A percentile compares a stretch with the other conserved stretches of the same genome.
Evolutionary conservation across 2,888 invertebrate species (phyloP).

Genomic region (Temnothorax unifasciatus): DNA sequence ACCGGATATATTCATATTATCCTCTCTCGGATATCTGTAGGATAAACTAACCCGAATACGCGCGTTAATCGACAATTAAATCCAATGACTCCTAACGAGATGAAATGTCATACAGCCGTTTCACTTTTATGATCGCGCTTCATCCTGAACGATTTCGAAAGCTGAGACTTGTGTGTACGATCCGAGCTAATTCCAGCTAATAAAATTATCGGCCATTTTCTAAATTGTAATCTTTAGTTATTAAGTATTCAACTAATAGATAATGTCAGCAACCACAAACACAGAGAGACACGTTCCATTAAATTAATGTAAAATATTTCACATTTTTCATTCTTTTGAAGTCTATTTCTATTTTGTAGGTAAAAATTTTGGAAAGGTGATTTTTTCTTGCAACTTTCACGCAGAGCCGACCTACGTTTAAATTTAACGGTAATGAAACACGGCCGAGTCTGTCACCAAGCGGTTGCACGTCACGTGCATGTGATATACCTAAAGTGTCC

Average conservation of each 20-base stretch:
- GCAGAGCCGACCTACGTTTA: not conserved
- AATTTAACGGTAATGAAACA: slow-evolving; percentile 9
- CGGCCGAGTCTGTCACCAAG: not conserved
- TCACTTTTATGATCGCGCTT: not conserved
- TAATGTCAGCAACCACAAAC: not conserved
- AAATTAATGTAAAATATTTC: not conserved
- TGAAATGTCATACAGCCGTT: slow-evolving; percentile 1
- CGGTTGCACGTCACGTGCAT: not conserved
- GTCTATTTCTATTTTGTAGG: not conserved
- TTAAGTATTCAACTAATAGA: not conserved
- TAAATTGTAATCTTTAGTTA: not conserved
- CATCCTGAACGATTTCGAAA: not conserved
- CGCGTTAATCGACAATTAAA: slow-evolving; percentile 5
- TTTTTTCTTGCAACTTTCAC: not conserved
- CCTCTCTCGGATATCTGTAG: not conserved
- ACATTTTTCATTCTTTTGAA: not conserved
- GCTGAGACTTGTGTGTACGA: too few species aligned
- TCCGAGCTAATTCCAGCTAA: not conserved
- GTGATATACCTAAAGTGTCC: slow-evolving; percentile 10
- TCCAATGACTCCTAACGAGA: not conserved
- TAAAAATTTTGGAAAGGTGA: not conserved
- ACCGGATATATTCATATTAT: slow-evolving; percentile 5
- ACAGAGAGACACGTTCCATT: not conserved
- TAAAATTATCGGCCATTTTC: not conserved
- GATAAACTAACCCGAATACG: slow-evolving; percentile 1